Percentiles rank a stretch among this genome's conserved stretches.
These are phyloP conservation scores for Carettochelys insculpta DNA, from an alignment of 2,113 vertebrate species.

Conservation along the genomic window DNA sequence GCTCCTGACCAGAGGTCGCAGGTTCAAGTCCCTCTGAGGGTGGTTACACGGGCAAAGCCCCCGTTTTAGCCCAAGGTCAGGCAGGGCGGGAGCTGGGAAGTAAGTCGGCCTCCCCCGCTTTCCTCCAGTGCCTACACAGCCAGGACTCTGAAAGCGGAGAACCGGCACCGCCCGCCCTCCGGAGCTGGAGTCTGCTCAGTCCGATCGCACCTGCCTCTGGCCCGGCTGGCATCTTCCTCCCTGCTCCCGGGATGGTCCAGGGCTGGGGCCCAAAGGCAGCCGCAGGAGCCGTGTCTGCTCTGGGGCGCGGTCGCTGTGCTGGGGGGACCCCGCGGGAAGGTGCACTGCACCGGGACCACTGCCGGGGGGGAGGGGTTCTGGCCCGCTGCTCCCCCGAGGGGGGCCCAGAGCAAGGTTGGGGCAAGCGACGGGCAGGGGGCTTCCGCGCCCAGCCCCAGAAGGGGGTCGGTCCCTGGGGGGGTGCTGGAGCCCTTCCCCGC, in stretches of 20 bases:
- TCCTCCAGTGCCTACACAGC: background rate
- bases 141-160: background rate
- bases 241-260: no score
- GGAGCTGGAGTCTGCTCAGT: background rate
- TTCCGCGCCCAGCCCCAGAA: background rate
- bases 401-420: background rate
- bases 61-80: slow-evolving; percentile 74
- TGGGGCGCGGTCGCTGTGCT: background rate
- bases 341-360: background rate
- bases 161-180: background rate
- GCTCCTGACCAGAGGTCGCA: no score
- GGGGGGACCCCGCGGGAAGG: background rate
- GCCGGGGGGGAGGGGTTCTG: slow-evolving; percentile 27
- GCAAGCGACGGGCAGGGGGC: background rate
- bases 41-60: no score
- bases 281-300: background rate
- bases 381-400: background rate
- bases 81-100: background rate
- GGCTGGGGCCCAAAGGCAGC: no score
- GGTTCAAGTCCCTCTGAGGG: no score
- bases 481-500: slow-evolving; percentile 21
- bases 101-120: background rate
- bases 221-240: background rate
- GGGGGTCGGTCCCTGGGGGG: background rate
- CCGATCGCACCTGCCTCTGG: background rate